A percentile compares a stretch with the other conserved stretches of the same genome.
Evolutionary conservation across 2,113 vertebrate species (phyloP).

Genomic region (Sisor rabdophorus): DNA sequence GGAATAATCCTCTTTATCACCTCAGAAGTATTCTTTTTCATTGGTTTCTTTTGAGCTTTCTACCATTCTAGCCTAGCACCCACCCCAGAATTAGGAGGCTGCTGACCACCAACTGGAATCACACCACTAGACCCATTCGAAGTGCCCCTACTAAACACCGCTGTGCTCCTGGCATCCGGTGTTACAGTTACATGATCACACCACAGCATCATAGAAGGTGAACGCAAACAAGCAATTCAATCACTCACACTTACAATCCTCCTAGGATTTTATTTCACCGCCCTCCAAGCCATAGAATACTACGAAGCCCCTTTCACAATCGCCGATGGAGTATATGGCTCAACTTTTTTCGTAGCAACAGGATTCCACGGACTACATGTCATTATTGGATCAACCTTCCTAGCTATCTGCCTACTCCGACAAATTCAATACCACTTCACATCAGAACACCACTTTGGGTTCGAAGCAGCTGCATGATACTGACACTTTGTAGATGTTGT

Average conservation of each 20-base stretch:
- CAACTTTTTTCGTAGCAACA: constrained; percentile 47
- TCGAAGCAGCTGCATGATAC: constrained; percentile 51
- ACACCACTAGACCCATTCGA: neutral
- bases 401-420: fast-evolving
- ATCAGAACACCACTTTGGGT: constrained; percentile 43
- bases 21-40: constrained; percentile 48
- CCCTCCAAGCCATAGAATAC: constrained; percentile 45
- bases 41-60: constrained; percentile 45
- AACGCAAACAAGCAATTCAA: constrained; percentile 30
- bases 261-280: constrained; percentile 29
- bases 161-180: neutral
- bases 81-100: constrained; percentile 33
- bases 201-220: constrained; percentile 31
- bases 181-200: constrained; percentile 43
- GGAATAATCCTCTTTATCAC: constrained; percentile 55
- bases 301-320: constrained; percentile 46
- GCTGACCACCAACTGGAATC: constrained; percentile 32
- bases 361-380: constrained; percentile 30
- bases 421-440: constrained; percentile 43
- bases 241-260: neutral
- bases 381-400: constrained; percentile 31
- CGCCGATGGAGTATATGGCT: neutral
- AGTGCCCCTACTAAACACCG: constrained; percentile 39
- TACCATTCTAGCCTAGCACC: constrained; percentile 51
- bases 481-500: constrained; percentile 54